Conservation (phyloP, 1,140 invertebrate species). For the Rhopalosiphum padi region DNA sequence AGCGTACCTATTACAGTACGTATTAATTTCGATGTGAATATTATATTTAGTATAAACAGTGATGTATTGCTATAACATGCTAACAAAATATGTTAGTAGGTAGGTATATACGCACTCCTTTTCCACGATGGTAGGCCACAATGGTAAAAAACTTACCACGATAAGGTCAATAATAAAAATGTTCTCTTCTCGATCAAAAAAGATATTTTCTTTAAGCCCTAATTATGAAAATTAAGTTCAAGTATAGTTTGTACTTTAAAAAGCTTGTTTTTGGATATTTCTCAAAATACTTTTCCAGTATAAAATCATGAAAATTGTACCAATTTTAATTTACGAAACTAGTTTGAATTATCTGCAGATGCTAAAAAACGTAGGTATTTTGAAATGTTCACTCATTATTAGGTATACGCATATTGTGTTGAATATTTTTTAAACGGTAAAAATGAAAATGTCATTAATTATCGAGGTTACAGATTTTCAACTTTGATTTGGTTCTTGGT, state of each 20-base stretch:
- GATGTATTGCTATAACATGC: neutral
- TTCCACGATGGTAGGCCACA: neutral
- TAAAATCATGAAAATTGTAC: neutral
- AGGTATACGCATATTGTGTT: neutral
- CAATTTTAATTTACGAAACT: neutral
- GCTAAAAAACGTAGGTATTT: neutral
- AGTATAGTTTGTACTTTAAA: neutral
- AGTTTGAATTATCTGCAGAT: neutral
- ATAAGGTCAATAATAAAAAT: neutral
- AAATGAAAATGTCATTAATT: neutral
- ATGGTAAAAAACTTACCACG: neutral
- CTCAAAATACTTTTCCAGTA: neutral
- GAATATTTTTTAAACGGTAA: neutral
- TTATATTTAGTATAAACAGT: neutral
- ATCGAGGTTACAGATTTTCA: neutral
- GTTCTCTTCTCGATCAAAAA: neutral
- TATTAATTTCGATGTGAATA: neutral
- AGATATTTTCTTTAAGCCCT: neutral
- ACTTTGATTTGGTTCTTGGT: neutral
- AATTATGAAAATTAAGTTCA: neutral
- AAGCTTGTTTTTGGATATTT: neutral
- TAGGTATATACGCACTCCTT: neutral
- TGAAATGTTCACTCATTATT: neutral
- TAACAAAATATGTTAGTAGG: neutral
- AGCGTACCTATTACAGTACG: neutral